A percentile compares a stretch with the other conserved stretches of the same genome.
These are phyloP conservation scores for Hoplodrina ambigua DNA, from an alignment of 2,888 invertebrate genomes.

Conservation along the genomic window DNA sequence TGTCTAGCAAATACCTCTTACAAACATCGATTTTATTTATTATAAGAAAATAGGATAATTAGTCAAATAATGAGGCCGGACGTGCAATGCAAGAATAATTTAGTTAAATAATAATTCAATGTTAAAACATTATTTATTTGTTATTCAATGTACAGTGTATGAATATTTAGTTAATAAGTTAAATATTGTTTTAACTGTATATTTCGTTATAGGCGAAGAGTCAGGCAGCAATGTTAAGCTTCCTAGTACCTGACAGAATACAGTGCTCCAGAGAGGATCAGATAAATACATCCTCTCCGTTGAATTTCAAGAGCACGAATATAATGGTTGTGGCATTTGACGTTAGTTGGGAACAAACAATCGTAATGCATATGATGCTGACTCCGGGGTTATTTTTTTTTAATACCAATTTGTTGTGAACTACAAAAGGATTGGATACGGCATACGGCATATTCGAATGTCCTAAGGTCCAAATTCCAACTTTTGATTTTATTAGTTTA, in stretches of 20 bases:
- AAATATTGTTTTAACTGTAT: slow-evolving; percentile 55
- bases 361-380: slow-evolving; percentile 53
- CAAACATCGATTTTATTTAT: slow-evolving; percentile 61
- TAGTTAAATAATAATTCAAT: slow-evolving; percentile 48
- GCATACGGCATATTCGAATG: background rate
- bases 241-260: slow-evolving; percentile 89
- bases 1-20: slow-evolving; percentile 50
- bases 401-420: background rate
- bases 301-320: slow-evolving; percentile 73
- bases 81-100: slow-evolving; percentile 88
- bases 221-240: slow-evolving; percentile 86
- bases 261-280: slow-evolving; percentile 83
- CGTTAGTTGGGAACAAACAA: slow-evolving; percentile 82
- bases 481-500: too few species aligned
- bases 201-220: slow-evolving; percentile 71
- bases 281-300: slow-evolving; percentile 72
- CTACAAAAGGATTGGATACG: background rate
- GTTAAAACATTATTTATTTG: slow-evolving; percentile 50
- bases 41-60: slow-evolving; percentile 52
- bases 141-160: slow-evolving; percentile 60
- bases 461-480: too few species aligned
- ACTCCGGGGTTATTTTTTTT: background rate
- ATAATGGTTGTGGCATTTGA: slow-evolving; percentile 70
- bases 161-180: slow-evolving; percentile 41
- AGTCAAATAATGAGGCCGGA: slow-evolving; percentile 80